Evolutionary conservation across 1,140 invertebrate species (phyloP).

Genomic region (Papilio aristodemus): DNA sequence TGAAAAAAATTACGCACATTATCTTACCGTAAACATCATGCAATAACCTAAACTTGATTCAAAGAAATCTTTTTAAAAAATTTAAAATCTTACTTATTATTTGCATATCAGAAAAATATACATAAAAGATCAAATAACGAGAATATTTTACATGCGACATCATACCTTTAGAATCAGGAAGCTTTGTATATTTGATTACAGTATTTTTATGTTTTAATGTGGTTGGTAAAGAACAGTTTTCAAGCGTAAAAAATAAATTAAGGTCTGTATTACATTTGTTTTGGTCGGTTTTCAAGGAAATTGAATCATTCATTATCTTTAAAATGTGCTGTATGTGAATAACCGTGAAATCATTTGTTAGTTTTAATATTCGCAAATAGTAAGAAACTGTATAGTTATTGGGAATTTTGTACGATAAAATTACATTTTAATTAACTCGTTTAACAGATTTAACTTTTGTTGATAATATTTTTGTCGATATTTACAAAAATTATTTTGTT

Average conservation of each 20-base stretch:
- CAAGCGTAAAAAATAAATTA: constrained; percentile 53
- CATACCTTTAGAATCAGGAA: constrained; percentile 62
- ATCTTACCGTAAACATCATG: constrained; percentile 5
- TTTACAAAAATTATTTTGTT: constrained; percentile 9
- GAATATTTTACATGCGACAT: background rate
- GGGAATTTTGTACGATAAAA: background rate
- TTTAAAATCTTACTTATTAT: background rate
- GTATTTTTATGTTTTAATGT: constrained; percentile 52
- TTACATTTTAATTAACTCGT: background rate
- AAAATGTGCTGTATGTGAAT: constrained; percentile 26
- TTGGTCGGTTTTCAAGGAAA: constrained; percentile 54
- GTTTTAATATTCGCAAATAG: background rate
- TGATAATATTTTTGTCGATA: constrained; percentile 9
- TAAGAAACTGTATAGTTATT: background rate
- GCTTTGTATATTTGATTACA: constrained; percentile 65
- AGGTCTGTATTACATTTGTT: constrained; percentile 47
- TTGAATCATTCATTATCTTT: constrained; percentile 64
- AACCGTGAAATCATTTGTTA: constrained; percentile 5
- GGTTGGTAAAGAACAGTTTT: constrained; percentile 44
- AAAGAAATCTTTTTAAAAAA: background rate
- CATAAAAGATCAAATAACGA: background rate
- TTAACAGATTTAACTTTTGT: background rate
- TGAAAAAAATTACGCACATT: constrained; percentile 39
- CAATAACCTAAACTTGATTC: background rate
- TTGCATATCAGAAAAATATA: background rate